A percentile compares a stretch with the other conserved stretches of the same genome.
phyloP scores from a whole-genome alignment of 2,113 vertebrate genomes.

The Elachura formosa region DNA sequence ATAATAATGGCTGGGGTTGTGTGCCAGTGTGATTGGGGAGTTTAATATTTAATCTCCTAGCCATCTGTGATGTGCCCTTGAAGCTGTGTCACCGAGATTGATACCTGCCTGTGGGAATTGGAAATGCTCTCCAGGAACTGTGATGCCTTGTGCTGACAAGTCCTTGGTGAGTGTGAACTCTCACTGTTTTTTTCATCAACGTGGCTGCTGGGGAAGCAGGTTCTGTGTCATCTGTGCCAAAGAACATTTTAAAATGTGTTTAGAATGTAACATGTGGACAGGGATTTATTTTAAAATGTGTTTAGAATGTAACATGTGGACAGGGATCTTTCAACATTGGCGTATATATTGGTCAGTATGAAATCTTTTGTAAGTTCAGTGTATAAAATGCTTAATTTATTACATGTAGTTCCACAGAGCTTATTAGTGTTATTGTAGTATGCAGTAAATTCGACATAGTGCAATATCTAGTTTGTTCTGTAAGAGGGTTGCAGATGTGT shows the following conservation, averaged over 20 bases:
- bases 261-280: neutral
- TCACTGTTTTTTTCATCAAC: conserved; percentile 50
- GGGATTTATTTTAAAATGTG: neutral
- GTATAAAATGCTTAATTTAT: neutral
- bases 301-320: neutral
- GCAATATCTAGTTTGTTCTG: neutral
- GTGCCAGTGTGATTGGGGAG: conserved; percentile 6
- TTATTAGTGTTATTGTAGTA: neutral
- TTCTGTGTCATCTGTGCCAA: neutral
- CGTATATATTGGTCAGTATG: accelerated
- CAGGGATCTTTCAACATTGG: neutral
- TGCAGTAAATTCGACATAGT: neutral
- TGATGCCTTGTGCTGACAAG: conserved; percentile 30
- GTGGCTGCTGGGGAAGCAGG: neutral
- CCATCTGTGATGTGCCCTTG: conserved; percentile 16
- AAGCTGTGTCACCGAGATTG: neutral
- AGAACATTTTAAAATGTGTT: neutral
- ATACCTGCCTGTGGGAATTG: conserved; percentile 22
- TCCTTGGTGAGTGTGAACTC: conserved; percentile 57
- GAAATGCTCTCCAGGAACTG: conserved; percentile 4
- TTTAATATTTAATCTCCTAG: conserved; percentile 19
- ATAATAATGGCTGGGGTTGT: neutral
- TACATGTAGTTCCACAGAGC: neutral
- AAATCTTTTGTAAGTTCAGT: neutral
- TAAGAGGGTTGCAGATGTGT: neutral